Conservation (phyloP, 1,140 invertebrate genomes). For the Diabrotica virgifera region DNA sequence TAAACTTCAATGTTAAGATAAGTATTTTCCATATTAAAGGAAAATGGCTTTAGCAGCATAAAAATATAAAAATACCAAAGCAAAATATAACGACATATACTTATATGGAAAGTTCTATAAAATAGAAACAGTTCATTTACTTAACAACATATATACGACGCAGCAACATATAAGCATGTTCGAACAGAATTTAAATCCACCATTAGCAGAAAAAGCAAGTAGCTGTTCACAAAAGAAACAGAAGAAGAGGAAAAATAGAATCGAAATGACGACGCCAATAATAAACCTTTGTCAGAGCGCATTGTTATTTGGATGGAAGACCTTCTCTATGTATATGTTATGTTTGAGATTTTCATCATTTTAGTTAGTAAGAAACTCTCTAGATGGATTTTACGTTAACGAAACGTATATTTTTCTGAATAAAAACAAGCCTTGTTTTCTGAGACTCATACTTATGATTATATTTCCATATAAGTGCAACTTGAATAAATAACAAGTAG, state of each 20-base stretch:
- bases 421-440: not conserved
- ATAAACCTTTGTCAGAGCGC: conserved; percentile 32
- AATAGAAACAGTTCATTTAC: conserved; percentile 26
- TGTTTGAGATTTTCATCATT: conserved; percentile 3
- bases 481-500: too few species aligned
- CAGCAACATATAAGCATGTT: conserved; percentile 26
- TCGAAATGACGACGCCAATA: conserved; percentile 30
- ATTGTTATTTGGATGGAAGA: conserved; percentile 27
- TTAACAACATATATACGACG: conserved; percentile 25
- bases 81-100: conserved; percentile 1
- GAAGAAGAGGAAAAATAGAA: conserved; percentile 15
- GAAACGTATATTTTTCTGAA: not conserved
- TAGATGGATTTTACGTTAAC: not conserved
- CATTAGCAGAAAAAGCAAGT: conserved; percentile 26
- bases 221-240: conserved; percentile 24
- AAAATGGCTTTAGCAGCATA: not conserved
- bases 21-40: not conserved
- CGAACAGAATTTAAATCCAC: conserved; percentile 26
- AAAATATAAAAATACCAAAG: conserved; percentile 1
- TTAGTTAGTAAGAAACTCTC: not conserved
- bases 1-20: too few species aligned
- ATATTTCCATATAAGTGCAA: too few species aligned
- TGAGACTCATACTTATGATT: too few species aligned
- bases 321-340: not conserved
- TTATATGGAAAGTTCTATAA: conserved; percentile 12